Base-by-base conservation (phyloP, 30 jellyfish, hydroid and myxozoan genomes). In the Sanderia malayensis region DNA sequence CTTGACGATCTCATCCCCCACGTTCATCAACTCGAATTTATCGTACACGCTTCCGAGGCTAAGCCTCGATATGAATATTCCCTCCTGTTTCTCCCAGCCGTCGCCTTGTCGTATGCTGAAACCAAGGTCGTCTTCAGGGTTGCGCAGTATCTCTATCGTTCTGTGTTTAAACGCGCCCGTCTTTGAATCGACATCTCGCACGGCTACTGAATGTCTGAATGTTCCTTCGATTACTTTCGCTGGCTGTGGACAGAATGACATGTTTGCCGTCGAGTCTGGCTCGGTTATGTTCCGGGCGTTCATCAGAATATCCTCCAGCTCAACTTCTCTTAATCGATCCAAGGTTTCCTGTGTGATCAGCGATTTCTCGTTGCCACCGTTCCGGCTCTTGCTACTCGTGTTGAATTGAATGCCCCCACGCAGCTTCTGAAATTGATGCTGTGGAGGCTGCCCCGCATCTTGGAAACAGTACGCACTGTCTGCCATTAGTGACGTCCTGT, bases 11-110 rank as follows among this genome's bases (percentile, higher is more conserved):
- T 89, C 97, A 61, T 89, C 97, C 6, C 97, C 97, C 4, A 89
- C 94, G 18, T 84, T 75, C 76, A 89, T 71, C 25, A 89, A 34
- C 33, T 89, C 97, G 46, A 72, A 89, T 34, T 63, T 71, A 52
- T 89, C 97, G 62, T 79, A 89, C 15, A 81, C 80, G 30, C 95
- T 81, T 9, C 97, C 97, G 17, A 89, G 85, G 31, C 75, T 67
- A 19, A 89, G 63, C 27, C 97, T 81, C 45, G 97, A 89, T 2
- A 89, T 78, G 30, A 37, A 89, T 13, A 89, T 81, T 28, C 97
- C 97, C 8, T 81, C 93, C 2, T 68, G 34, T 47, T 81, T 89
- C 69, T 83, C 97, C 97, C 97, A 89, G 60, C 97, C 97, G 70
- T 89, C 97, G 10, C 97, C 97, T 77, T 80, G 79, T 32, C 97